Base-by-base conservation (phyloP, 2,888 invertebrate species). In the Drosophila mimica region DNA sequence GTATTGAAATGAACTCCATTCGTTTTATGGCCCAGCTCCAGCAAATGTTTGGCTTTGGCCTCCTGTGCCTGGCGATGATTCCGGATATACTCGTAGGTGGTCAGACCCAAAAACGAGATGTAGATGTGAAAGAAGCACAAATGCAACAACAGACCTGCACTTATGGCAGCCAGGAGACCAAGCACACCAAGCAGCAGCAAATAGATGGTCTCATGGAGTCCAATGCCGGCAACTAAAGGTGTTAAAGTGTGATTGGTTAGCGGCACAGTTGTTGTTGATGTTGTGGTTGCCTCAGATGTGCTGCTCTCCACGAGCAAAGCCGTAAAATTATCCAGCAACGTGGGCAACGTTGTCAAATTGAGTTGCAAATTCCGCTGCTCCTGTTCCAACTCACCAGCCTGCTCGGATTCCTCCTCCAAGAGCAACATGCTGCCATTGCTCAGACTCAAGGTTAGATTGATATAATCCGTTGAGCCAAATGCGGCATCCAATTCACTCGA, bases 61-160 rank as follows among this genome's bases (percentile, higher is more conserved):
- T 92, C 92, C 67, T 91, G 91, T 4, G 89, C 88, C 83, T 94
- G 94, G 1, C 94, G 93, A 88, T 94, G 93, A 74, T 93, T 94
- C 56, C 94, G 90, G 58, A 98, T 97, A 93, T 98, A 98, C 91
- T 98, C 98, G 93, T 98, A 98, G 0, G 98, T 98, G 28, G 98
- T 97, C 52, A 98, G 94, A 2, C 97, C 98, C 86, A 97, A 93
- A 82, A 96, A 95, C 4, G 96, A 96, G 91, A 98, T 97, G 93
- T 98, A 98, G 70, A 97, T 95, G 93, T 98, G 98, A 92, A 98
- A 98, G 93, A 97, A 96, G 92, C 96, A 97, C 61, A 98, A 94
- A 93, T 98, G 98, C 74, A 97, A 93, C 67, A 98, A 94, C 57
- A 98, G 94, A 34, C 96, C 96, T 3, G 96, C 95, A 7, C 97